A percentile compares a stretch with the other conserved stretches of the same genome.
Evolutionary conservation across 2,888 invertebrate genomes (phyloP).

Genomic region (Agriopis marginaria): DNA sequence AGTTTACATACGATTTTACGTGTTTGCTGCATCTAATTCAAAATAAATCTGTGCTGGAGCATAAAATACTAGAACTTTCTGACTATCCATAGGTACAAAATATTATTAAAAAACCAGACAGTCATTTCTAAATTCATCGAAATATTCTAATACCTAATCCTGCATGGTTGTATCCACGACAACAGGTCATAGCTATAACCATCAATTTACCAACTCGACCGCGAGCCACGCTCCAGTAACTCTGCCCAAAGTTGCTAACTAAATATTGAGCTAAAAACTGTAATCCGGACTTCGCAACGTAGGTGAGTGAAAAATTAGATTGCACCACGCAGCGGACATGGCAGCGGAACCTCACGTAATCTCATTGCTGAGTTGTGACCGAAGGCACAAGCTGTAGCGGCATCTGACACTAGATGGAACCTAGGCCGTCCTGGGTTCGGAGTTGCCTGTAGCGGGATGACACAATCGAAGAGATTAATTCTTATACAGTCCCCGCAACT

Average conservation of each 20-base stretch:
- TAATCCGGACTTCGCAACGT: conserved; percentile 47
- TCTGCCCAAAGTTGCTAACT: conserved; percentile 41
- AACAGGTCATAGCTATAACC: background rate
- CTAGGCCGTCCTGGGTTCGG: no score
- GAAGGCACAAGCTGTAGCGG: conserved; percentile 29
- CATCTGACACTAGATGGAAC: background rate
- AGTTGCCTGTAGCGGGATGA: no score
- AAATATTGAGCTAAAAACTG: conserved; percentile 51
- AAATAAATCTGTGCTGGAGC: no score
- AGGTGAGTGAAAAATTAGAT: conserved; percentile 66
- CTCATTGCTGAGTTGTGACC: conserved; percentile 48
- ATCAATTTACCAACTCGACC: conserved; percentile 19
- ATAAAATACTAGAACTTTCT: no score
- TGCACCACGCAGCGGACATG: conserved; percentile 52
- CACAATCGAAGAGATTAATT: no score
- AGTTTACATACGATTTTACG: no score
- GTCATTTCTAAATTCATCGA: background rate
- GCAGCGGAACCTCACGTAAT: conserved; percentile 54
- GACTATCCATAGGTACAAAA: background rate
- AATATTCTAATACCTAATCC: background rate
- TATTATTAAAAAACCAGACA: no score
- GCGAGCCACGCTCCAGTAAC: conserved; percentile 7
- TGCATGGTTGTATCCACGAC: background rate
- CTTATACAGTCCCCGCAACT: no score
- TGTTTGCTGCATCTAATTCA: no score